These are phyloP conservation scores for Pseudorhombus dupliciocellatus DNA, from an alignment of 2,113 vertebrate genomes.

Conservation along the genomic window DNA sequence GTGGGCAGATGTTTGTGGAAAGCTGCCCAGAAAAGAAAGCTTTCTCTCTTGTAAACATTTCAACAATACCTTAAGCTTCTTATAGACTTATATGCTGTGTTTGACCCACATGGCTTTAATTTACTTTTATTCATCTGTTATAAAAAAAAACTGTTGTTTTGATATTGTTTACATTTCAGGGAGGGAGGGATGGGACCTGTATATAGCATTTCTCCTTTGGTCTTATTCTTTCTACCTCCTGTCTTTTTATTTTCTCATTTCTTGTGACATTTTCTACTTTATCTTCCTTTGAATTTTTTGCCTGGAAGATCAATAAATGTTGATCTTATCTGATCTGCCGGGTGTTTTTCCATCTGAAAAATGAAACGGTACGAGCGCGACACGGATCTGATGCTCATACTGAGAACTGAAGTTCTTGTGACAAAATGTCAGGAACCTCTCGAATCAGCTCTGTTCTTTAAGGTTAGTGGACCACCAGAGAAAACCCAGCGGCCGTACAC, in stretches of 20 bases:
- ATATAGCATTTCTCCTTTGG: too few relatives aligned
- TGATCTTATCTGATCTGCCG: not conserved
- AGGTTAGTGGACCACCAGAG: not conserved
- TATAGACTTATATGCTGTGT: constrained; percentile 61
- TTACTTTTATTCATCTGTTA: constrained; percentile 44
- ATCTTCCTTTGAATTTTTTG: not conserved
- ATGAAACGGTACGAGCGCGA: not conserved
- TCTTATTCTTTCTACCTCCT: too few relatives aligned
- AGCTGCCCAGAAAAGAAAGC: constrained; percentile 65
- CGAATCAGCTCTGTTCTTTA: not conserved
- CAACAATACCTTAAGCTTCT: constrained; percentile 75
- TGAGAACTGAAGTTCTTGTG: too few relatives aligned
- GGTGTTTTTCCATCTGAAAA: not conserved
- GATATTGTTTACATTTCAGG: not conserved
- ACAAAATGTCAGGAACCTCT: not conserved
- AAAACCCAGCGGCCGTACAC: not conserved
- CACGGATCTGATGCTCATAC: not conserved
- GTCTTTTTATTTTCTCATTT: not conserved
- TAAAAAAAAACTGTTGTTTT: constrained; percentile 6
- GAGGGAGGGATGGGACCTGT: not conserved
- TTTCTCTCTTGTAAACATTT: constrained; percentile 64
- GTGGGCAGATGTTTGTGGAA: constrained; percentile 76
- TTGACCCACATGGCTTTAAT: constrained; percentile 52
- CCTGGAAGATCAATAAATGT: not conserved
- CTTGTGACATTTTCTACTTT: not conserved